phyloP scores from a whole-genome alignment of 2,113 vertebrate species.

The Thomomys bottae region DNA sequence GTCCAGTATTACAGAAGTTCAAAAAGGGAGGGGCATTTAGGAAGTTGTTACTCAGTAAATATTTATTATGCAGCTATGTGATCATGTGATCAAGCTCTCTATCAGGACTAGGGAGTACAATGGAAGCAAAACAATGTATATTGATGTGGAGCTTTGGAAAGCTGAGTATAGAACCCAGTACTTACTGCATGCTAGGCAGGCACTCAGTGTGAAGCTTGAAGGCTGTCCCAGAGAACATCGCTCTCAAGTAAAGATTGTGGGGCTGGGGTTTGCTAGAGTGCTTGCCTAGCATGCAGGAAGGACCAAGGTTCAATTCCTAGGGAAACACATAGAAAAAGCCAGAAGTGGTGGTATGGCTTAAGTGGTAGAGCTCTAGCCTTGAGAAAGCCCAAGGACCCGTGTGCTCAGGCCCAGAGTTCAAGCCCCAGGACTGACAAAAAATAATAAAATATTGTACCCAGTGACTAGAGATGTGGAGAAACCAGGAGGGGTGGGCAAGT shows the following conservation, averaged over 20 bases:
- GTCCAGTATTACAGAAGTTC: not conserved
- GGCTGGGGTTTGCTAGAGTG: too few species aligned
- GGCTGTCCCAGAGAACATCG: not conserved
- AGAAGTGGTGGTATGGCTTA: too few species aligned
- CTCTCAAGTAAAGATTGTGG: not conserved
- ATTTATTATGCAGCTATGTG: conserved; percentile 8
- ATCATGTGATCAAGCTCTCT: not conserved
- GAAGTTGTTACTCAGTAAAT: not conserved
- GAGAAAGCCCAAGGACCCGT: too few species aligned
- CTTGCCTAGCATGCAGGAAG: too few species aligned
- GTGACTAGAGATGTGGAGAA: not conserved
- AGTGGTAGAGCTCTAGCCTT: too few species aligned
- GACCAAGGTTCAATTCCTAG: too few species aligned
- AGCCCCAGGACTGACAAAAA: too few species aligned
- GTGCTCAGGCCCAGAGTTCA: too few species aligned
- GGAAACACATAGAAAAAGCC: too few species aligned
- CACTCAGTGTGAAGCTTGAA: not conserved
- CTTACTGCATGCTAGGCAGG: not conserved
- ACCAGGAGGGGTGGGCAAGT: not conserved
- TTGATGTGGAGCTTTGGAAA: not conserved
- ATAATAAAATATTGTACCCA: not conserved
- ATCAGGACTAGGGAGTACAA: not conserved
- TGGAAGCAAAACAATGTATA: not conserved
- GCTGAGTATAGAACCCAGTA: not conserved
- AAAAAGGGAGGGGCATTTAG: not conserved